These are phyloP conservation scores for Cossypha polioptera DNA, from an alignment of 2,797 vertebrate genomes.

Conservation along the genomic window DNA sequence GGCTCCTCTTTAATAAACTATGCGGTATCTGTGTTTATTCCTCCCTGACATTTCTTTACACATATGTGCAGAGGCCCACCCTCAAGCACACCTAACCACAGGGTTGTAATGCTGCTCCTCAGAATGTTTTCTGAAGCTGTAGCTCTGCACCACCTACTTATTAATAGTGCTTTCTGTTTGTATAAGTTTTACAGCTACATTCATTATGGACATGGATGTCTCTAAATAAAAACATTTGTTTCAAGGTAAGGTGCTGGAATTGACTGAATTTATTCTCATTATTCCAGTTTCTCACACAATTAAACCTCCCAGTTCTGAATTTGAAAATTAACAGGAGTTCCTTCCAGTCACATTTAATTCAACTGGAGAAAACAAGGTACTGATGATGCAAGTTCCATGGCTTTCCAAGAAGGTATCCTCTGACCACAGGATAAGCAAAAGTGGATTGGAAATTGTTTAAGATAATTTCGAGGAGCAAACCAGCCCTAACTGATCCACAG, in stretches of 20 bases:
- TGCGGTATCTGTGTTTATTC: background rate
- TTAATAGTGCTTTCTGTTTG: background rate
- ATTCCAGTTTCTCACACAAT: background rate
- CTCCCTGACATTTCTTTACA: background rate
- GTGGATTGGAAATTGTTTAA: background rate
- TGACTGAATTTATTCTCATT: background rate
- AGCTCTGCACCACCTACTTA: background rate
- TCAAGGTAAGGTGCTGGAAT: background rate
- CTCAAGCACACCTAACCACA: background rate
- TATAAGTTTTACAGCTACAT: background rate
- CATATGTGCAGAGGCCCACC: background rate
- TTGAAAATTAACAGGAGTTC: background rate
- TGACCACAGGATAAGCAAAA: background rate
- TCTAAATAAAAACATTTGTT: background rate
- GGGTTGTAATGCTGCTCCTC: background rate
- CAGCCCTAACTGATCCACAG: background rate
- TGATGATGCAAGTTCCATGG: background rate
- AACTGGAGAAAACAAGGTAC: background rate
- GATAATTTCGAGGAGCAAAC: background rate
- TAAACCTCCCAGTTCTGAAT: background rate
- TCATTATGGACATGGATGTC: background rate
- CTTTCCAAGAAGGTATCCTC: background rate
- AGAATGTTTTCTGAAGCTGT: background rate
- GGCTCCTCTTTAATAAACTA: background rate
- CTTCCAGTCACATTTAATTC: background rate